Evolutionary conservation across 2,113 vertebrate species (phyloP).

Genomic region (Rhineura floridana): DNA sequence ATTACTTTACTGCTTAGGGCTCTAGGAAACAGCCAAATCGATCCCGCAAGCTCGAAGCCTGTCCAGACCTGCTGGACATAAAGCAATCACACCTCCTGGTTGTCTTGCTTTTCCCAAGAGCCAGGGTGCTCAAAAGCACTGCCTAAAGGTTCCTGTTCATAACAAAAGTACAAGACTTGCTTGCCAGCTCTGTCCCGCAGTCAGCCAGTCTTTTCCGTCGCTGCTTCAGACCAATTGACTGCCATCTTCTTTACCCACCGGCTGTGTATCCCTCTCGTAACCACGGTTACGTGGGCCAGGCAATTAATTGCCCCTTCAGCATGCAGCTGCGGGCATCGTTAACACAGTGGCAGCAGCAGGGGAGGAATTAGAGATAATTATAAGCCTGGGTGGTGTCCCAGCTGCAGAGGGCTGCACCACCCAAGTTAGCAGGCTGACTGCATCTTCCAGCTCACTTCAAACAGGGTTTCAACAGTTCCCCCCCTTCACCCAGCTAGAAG

Average conservation of each 20-base stretch:
- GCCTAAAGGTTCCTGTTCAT: no score
- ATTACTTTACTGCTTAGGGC: no score
- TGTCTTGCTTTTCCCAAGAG: background rate
- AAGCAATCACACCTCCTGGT: background rate
- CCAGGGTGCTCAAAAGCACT: background rate
- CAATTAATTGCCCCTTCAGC: constrained; percentile 41
- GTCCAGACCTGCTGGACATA: no score
- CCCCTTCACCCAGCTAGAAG: no score
- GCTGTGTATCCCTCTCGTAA: constrained; percentile 5
- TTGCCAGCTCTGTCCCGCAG: background rate
- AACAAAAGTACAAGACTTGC: background rate
- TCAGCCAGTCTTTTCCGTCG: background rate
- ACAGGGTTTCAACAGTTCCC: background rate
- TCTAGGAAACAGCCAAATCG: background rate
- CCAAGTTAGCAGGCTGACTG: background rate
- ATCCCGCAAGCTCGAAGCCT: background rate
- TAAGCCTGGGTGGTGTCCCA: constrained; percentile 23
- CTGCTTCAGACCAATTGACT: background rate
- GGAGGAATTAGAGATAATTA: constrained; percentile 44
- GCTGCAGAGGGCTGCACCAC: background rate
- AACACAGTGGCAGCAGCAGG: constrained; percentile 26
- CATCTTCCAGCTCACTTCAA: background rate
- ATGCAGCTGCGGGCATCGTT: constrained; percentile 38
- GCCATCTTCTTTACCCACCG: background rate
- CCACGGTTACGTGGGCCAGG: constrained; percentile 31